Conservation (phyloP, 1,140 invertebrate genomes). For the Sycophaga agraensis region DNA sequence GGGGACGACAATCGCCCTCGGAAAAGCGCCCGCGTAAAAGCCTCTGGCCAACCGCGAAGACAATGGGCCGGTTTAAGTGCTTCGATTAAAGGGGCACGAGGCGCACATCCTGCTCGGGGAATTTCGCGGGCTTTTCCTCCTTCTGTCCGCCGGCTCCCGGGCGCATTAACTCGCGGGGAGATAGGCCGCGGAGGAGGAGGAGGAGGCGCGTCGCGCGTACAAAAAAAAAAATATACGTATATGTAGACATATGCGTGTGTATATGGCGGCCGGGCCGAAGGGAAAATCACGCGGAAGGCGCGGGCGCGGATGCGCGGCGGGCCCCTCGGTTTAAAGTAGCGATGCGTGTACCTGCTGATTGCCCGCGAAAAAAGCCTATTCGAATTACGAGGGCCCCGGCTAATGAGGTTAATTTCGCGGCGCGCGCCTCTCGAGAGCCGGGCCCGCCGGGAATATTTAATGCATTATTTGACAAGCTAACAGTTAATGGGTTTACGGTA, state of each 20-base stretch:
- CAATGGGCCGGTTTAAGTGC: too few species aligned
- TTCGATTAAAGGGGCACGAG: too few species aligned
- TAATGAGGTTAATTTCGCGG: slow-evolving; percentile 24
- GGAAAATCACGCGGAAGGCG: slow-evolving; percentile 33
- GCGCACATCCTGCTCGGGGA: too few species aligned
- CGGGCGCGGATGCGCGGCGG: slow-evolving; percentile 12
- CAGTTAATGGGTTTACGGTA: slow-evolving; percentile 13
- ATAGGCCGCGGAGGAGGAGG: not conserved
- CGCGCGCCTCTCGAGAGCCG: not conserved
- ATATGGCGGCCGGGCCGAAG: not conserved
- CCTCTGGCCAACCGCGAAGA: too few species aligned
- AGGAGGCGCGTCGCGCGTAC: not conserved
- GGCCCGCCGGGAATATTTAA: slow-evolving; percentile 16
- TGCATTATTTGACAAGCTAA: slow-evolving; percentile 10
- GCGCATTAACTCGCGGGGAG: not conserved
- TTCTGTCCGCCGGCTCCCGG: not conserved
- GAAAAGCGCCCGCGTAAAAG: too few species aligned
- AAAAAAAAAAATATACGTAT: not conserved
- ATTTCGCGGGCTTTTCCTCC: not conserved
- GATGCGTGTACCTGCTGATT: slow-evolving; percentile 32
- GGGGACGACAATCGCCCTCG: too few species aligned
- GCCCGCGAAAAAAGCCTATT: slow-evolving; percentile 14
- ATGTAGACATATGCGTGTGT: too few species aligned
- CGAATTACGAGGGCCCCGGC: slow-evolving; percentile 16
- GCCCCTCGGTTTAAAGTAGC: slow-evolving; percentile 34